Base-by-base conservation (phyloP, 2,113 vertebrate genomes). In the Festucalex cinctus region DNA sequence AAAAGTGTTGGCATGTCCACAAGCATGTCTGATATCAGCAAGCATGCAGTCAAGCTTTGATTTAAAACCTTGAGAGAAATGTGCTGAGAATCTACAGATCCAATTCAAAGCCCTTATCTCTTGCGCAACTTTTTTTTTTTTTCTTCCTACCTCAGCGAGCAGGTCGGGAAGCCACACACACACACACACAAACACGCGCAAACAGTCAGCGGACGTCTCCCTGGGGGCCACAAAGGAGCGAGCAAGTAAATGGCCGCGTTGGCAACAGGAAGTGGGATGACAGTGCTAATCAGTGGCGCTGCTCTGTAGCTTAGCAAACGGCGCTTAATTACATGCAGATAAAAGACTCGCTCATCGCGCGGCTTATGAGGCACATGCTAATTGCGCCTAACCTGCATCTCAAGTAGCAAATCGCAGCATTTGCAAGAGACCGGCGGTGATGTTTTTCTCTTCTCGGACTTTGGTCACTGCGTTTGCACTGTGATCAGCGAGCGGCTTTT, bases 301-400 rank as follows among this genome's bases (percentile, higher is more conserved):
- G 83, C 83, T 83, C 75, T 56, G 76, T 71, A 84, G 81, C 86
- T 90, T 91, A 85, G 91, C 87, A 92, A 89, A 91, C 90, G 84
- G 77, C 65, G 69, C 88, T n/a, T 91, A 92, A 93, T 93, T 91
- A 91, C 85, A 91, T 71, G 35, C 70, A 86, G 82, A 91, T 91
- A 86, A 90, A n/a, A 90, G 87, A 81, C 88, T 75, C 88, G 87
- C 88, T 91, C 89, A 90, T 91, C 88, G 85, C 76, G 75, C 73
- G 68, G 88, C 88, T 91, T 91, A 90, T 43, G 78, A 87, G 89
- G 85, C 87, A 80, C 83, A 70, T 85, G 88, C 87, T 91, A 91
- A 91, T 92, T 91, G 88, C 71, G 66, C 69, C 78, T 74, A 70
- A n/a, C 70, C 68, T 69, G 73, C 63, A 73, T 79, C 81, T 79